Conservation (phyloP, 2,113 vertebrate genomes). For the Aramus guarauna region DNA sequence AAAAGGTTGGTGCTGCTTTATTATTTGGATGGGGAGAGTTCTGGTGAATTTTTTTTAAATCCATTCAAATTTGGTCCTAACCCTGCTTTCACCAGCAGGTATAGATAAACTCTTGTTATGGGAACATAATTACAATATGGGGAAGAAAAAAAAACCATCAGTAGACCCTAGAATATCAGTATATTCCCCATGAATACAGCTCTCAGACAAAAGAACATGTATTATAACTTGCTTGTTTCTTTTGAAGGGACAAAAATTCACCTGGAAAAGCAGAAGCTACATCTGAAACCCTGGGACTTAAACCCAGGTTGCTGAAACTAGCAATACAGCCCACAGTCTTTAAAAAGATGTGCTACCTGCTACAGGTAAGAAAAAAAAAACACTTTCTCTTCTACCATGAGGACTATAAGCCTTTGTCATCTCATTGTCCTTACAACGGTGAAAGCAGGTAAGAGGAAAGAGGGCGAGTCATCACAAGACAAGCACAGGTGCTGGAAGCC, state of each 20-base stretch:
- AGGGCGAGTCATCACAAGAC: neutral
- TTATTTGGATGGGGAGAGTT: neutral
- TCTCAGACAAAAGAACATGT: neutral
- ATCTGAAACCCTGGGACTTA: neutral
- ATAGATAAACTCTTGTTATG: neutral
- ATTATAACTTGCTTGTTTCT: neutral
- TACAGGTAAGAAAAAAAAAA: neutral
- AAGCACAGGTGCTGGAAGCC: neutral
- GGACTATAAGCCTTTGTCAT: neutral
- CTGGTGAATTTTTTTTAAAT: rapidly evolving
- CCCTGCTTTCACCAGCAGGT: neutral
- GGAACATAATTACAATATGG: neutral
- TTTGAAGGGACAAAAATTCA: neutral
- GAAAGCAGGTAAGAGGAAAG: neutral
- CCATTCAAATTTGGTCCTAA: neutral
- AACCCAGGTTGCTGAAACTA: neutral
- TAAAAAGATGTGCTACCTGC: neutral
- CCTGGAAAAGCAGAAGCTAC: neutral
- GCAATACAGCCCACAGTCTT: neutral
- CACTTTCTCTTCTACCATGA: neutral
- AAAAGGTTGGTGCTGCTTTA: neutral
- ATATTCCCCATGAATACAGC: neutral
- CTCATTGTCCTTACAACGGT: rapidly evolving
- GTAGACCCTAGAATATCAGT: neutral
- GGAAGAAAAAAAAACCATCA: neutral